Percentiles rank a stretch among this genome's conserved stretches.
These are phyloP conservation scores for Calliphora vomitoria DNA, from an alignment of 2,888 invertebrate genomes.

Conservation along the genomic window DNA sequence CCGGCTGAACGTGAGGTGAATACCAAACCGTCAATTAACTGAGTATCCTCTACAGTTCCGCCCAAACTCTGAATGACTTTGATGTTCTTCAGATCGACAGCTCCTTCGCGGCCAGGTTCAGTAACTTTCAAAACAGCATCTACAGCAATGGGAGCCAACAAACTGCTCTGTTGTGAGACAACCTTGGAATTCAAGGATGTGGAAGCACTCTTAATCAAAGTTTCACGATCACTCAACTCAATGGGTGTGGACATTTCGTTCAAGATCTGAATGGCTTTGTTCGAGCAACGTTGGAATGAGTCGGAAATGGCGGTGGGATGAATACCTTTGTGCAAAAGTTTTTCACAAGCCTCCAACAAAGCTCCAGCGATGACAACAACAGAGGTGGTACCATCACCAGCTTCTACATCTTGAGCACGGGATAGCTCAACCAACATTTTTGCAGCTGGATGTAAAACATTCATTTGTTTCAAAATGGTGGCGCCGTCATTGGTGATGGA, in stretches of 20 bases:
- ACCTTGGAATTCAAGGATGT: conserved; percentile 99
- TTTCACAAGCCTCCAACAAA: conserved; percentile 96
- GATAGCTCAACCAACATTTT: conserved; percentile 99
- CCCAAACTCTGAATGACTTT: conserved; percentile 98
- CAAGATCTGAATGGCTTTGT: conserved; percentile 87
- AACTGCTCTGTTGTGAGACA: conserved; percentile 98
- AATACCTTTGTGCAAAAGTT: conserved; percentile 95
- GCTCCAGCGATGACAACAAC: conserved; percentile 99
- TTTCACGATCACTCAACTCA: conserved; percentile 93
- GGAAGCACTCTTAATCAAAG: conserved; percentile 96
- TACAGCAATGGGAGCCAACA: conserved; percentile 98
- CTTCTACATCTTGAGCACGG: conserved; percentile 99
- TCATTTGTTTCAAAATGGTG: conserved; percentile 99
- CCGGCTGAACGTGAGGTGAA: conserved; percentile 95
- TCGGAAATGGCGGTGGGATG: conserved; percentile 99
- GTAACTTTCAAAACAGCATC: conserved; percentile 94
- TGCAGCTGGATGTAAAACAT: conserved; percentile 98
- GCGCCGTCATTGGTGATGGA: conserved; percentile 99
- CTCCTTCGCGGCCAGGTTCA: conserved; percentile 87
- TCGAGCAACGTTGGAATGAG: conserved; percentile 92
- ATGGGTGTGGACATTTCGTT: conserved; percentile 94
- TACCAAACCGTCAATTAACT: conserved; percentile 97
- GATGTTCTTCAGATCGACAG: conserved; percentile 97
- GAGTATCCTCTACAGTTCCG: conserved; percentile 98
- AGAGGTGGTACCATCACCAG: conserved; percentile 99